Conservation (phyloP, 2,888 invertebrate genomes). For the Schizotus pectinicornis region DNA sequence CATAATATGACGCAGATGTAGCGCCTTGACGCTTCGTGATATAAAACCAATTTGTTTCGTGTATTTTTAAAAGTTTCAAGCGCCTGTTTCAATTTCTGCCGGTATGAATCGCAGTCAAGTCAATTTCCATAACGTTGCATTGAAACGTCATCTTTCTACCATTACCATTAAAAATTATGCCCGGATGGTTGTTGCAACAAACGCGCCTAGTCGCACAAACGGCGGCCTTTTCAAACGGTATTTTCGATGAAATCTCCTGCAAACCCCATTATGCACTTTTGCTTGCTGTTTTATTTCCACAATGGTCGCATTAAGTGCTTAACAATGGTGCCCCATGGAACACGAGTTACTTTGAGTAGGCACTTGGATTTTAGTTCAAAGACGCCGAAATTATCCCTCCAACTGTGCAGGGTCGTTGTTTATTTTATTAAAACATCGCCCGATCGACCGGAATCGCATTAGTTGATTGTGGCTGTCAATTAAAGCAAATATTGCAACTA, state of each 20-base stretch:
- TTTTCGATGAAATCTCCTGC: conserved; percentile 40
- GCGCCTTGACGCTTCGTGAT: not conserved
- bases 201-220: not conserved
- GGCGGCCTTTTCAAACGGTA: conserved; percentile 37
- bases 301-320: conserved; percentile 38
- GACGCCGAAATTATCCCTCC: conserved; percentile 13
- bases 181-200: not conserved
- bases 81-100: no score
- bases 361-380: conserved; percentile 24
- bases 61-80: conserved; percentile 13
- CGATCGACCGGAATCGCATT: not conserved
- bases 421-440: no score
- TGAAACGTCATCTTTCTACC: no score
- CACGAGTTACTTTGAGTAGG: conserved; percentile 31
- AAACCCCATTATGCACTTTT: conserved; percentile 36
- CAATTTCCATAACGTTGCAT: no score
- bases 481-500: conserved; percentile 4
- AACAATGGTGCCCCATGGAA: conserved; percentile 39
- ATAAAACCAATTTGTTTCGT: conserved; percentile 20
- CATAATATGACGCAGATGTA: no score
- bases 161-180: not conserved
- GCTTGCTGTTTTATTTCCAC: conserved; percentile 41
- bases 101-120: no score
- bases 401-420: no score
- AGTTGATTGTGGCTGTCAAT: conserved; percentile 4